Evolutionary conservation across 2,797 vertebrate genomes (phyloP).

Genomic region (Poliocrania exsul): DNA sequence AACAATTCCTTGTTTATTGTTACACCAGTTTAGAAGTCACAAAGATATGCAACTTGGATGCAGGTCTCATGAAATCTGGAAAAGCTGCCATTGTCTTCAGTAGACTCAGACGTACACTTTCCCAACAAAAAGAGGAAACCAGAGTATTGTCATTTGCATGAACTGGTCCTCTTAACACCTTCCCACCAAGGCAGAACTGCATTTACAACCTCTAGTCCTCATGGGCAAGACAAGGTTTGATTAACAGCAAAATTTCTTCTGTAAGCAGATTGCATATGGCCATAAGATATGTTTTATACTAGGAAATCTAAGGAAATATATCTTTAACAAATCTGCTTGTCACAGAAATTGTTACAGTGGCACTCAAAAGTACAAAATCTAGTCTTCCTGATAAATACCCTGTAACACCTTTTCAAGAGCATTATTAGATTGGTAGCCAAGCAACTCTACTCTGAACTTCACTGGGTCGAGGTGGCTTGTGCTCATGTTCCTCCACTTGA

Average conservation of each 20-base stretch:
- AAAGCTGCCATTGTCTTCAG: not conserved
- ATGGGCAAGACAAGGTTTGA: not conserved
- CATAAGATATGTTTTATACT: not conserved
- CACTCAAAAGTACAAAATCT: not conserved
- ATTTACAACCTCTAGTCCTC: not conserved
- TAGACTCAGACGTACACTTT: not conserved
- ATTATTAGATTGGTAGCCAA: not conserved
- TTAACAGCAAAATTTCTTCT: not conserved
- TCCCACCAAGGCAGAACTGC: not conserved
- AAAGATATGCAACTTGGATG: not conserved
- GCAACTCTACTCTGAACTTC: not conserved
- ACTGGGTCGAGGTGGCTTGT: not conserved
- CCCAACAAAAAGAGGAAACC: not conserved
- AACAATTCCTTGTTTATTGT: not conserved
- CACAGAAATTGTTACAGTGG: not conserved
- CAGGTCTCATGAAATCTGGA: fast-evolving
- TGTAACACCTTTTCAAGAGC: not conserved
- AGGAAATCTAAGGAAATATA: not conserved
- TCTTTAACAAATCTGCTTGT: not conserved
- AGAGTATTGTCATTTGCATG: not conserved
- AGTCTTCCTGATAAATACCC: not conserved
- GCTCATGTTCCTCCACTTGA: not conserved
- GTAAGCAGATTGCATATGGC: not conserved
- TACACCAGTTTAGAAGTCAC: not conserved
- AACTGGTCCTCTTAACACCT: not conserved